phyloP scores from a whole-genome alignment of 2,113 vertebrate genomes.

The Damaliscus lunatus region DNA sequence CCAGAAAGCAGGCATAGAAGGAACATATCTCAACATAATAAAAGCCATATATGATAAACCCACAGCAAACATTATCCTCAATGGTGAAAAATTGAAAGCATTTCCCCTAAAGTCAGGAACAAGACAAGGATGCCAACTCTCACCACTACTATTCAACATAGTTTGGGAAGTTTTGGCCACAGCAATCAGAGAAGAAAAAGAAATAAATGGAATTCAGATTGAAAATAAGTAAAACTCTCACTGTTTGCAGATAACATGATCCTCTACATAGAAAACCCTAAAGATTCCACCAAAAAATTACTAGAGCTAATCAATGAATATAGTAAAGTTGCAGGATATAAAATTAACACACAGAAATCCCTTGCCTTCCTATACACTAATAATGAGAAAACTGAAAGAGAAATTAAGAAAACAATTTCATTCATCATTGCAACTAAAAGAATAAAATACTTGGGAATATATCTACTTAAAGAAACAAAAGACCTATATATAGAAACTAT shows the following conservation, averaged over 20 bases:
- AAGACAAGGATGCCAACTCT: not conserved
- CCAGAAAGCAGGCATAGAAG: not conserved
- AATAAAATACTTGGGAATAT: not conserved
- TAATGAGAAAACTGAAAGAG: not conserved
- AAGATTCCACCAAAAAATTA: not conserved
- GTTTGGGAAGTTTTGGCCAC: not conserved
- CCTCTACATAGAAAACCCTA: not conserved
- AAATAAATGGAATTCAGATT: not conserved
- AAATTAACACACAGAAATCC: not conserved
- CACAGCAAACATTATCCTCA: not conserved
- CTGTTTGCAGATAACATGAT: not conserved
- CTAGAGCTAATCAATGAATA: not conserved
- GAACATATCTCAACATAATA: not conserved
- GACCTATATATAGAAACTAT: not conserved
- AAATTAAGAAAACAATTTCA: not conserved
- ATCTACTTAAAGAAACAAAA: not conserved
- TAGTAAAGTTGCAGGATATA: not conserved
- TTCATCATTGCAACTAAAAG: not conserved
- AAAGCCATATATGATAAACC: not conserved
- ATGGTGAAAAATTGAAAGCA: not conserved
- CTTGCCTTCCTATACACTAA: not conserved
- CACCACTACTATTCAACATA: not conserved
- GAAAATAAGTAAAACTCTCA: not conserved
- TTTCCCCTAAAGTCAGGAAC: not conserved
- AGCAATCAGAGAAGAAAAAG: not conserved